Conservation (phyloP, 2,888 invertebrate species). For the Cataglyphis livida region DNA sequence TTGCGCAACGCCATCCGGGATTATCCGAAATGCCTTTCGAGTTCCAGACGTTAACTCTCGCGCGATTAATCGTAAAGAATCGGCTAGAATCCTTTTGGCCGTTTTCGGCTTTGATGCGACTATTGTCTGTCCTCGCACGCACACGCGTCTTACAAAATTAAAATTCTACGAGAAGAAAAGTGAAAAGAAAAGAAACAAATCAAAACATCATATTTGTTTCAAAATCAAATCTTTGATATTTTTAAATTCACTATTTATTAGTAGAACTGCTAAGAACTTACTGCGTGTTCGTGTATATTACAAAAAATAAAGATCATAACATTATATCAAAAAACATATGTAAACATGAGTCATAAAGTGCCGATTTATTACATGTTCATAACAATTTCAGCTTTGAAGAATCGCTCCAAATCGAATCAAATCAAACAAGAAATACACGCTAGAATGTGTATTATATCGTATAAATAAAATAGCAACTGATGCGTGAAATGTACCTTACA, state of each 20-base stretch:
- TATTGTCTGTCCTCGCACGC: not conserved
- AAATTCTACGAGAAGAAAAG: not conserved
- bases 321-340: not conserved
- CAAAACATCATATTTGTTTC: not conserved
- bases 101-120: not conserved
- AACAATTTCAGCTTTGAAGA: conserved; percentile 12
- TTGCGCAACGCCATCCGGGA: conserved; percentile 43
- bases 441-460: not conserved
- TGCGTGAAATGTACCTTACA: conserved; percentile 21
- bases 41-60: conserved; percentile 36
- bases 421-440: conserved; percentile 13
- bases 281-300: not conserved
- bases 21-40: conserved; percentile 26
- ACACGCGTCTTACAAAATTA: not conserved
- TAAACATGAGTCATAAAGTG: not conserved
- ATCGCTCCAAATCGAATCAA: not conserved
- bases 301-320: not conserved
- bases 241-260: not conserved
- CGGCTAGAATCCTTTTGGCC: not conserved
- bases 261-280: not conserved
- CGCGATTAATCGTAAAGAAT: conserved; percentile 44
- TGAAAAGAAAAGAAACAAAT: not conserved
- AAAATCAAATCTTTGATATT: not conserved
- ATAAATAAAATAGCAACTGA: conserved; percentile 29
- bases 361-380: not conserved